A percentile compares a stretch with the other conserved stretches of the same genome.
These are phyloP conservation scores for Tauraco erythrolophus DNA, from an alignment of 2,113 vertebrate genomes.

Conservation along the genomic window DNA sequence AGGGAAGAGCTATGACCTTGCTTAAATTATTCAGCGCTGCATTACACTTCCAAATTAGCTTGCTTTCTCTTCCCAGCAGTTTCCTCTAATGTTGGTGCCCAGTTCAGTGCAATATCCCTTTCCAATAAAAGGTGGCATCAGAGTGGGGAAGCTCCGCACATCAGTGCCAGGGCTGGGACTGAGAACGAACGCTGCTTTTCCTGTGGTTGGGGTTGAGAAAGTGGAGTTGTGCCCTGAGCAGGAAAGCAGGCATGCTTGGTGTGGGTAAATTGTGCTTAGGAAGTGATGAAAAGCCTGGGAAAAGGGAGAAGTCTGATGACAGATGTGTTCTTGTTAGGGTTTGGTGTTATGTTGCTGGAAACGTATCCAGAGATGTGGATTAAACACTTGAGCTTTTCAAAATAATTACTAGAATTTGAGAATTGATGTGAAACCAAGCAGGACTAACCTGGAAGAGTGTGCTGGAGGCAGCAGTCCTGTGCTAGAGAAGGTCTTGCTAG, in stretches of 20 bases:
- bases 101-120: neutral
- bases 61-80: neutral
- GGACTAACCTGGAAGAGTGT: neutral
- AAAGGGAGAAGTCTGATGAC: neutral
- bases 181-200: neutral
- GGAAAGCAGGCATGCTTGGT: rapidly evolving
- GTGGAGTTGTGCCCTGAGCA: neutral
- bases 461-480: neutral
- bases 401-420: neutral
- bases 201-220: neutral
- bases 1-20: neutral
- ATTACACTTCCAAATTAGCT: rapidly evolving
- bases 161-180: neutral
- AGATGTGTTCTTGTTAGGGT: neutral
- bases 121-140: neutral
- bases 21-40: neutral
- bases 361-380: rapidly evolving
- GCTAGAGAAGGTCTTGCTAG: neutral
- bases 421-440: neutral
- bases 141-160: neutral
- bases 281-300: neutral
- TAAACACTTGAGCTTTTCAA: neutral
- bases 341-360: neutral
- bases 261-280: neutral
- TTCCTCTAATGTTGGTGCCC: neutral